These are phyloP conservation scores for Romanogobio albipinnatus DNA, from an alignment of 2,113 vertebrate species.

Conservation along the genomic window DNA sequence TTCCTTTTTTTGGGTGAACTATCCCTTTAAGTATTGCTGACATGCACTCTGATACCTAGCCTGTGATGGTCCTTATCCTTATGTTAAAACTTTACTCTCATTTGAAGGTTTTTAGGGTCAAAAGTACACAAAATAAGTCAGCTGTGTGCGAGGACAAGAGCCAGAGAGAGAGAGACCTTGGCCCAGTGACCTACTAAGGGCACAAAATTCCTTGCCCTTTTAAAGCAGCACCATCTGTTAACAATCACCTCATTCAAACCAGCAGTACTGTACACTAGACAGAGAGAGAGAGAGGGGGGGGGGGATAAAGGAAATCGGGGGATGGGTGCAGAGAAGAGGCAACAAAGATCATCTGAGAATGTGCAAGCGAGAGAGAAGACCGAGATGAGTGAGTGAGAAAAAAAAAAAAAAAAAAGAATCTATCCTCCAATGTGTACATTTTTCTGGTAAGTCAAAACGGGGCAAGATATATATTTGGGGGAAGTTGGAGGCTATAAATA, in stretches of 20 bases:
- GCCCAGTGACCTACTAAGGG: conserved; percentile 59
- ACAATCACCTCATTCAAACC: conserved; percentile 41
- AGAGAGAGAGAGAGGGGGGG: not conserved
- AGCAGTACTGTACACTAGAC: conserved; percentile 7
- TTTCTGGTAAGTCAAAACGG: conserved; percentile 9
- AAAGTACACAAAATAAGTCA: not conserved
- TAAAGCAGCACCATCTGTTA: conserved; percentile 58
- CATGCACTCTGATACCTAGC: not conserved
- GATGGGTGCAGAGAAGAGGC: not conserved
- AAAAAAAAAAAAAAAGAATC: not conserved
- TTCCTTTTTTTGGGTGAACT: no score
- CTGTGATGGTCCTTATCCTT: not conserved
- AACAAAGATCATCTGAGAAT: not conserved
- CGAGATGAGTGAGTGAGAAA: not conserved
- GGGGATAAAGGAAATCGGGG: conserved; percentile 10
- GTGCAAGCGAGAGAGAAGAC: not conserved
- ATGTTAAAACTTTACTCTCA: conserved; percentile 15
- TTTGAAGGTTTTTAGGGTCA: not conserved
- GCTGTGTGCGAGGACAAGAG: conserved; percentile 21
- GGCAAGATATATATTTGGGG: conserved; percentile 43
- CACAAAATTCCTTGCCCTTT: conserved; percentile 43
- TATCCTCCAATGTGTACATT: not conserved
- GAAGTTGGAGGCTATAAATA: conserved; percentile 33
- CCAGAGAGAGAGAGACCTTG: conserved; percentile 38
- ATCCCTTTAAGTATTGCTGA: not conserved